Percentiles rank a stretch among this genome's conserved stretches.
Evolutionary conservation across 2,888 invertebrate genomes (phyloP).

Genomic region (Poecilobothrus nobilitatus): DNA sequence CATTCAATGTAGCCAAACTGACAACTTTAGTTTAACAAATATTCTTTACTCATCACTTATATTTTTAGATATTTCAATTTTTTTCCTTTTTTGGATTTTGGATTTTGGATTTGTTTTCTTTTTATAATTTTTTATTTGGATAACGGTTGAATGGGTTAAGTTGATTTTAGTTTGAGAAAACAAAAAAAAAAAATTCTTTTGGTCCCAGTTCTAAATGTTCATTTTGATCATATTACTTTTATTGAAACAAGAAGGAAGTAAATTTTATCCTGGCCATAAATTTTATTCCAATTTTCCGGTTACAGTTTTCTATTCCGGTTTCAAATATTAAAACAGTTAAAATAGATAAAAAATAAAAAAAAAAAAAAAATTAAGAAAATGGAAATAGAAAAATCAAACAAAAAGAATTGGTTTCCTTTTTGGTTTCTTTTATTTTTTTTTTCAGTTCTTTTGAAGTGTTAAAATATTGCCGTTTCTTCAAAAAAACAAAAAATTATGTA

Average conservation of each 20-base stretch:
- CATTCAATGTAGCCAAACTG: too few species aligned
- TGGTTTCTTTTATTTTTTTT: background rate
- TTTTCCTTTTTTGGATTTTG: background rate
- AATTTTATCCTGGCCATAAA: conserved; percentile 30
- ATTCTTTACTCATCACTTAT: background rate
- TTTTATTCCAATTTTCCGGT: conserved; percentile 30
- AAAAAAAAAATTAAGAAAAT: background rate
- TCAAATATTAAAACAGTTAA: background rate
- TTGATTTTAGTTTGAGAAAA: background rate
- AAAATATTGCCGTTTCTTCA: background rate
- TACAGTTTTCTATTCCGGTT: conserved; percentile 27
- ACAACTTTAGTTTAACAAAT: too few species aligned
- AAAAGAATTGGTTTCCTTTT: background rate
- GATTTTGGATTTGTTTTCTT: background rate
- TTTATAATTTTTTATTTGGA: background rate
- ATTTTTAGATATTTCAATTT: background rate
- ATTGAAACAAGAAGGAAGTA: conserved; percentile 21
- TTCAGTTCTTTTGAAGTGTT: too few species aligned
- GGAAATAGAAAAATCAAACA: background rate
- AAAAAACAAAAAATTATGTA: too few species aligned
- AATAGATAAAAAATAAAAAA: background rate
- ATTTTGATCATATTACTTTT: conserved; percentile 1
- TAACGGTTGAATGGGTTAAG: conserved; percentile 1
- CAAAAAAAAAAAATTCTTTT: background rate
- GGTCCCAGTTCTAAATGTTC: background rate